These are phyloP conservation scores for Oreochromis aureus DNA, from an alignment of 2,113 vertebrate species.

Conservation along the genomic window DNA sequence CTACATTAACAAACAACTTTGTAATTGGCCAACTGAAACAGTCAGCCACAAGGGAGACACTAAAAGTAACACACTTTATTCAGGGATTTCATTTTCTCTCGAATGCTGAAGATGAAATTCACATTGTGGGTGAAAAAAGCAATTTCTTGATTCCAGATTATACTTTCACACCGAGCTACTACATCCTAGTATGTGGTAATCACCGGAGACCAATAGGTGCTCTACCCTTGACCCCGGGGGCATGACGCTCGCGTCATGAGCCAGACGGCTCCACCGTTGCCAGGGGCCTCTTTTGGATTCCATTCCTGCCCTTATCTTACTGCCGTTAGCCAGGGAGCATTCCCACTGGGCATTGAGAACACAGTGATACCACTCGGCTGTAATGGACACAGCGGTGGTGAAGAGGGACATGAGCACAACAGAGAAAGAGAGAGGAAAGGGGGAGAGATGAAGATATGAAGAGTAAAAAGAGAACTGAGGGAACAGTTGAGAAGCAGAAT, in stretches of 20 bases:
- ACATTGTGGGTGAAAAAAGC: neutral
- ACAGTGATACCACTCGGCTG: neutral
- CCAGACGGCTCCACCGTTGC: constrained; percentile 19
- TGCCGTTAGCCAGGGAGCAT: neutral
- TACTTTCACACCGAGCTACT: neutral
- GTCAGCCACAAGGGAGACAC: constrained; percentile 2
- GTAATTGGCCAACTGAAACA: constrained; percentile 39
- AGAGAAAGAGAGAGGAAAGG: neutral
- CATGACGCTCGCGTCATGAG: neutral
- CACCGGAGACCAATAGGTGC: neutral
- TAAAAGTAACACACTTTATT: constrained; percentile 6
- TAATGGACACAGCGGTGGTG: neutral
- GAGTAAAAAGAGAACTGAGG: neutral
- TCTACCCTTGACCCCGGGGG: constrained; percentile 16
- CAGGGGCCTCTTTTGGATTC: constrained; percentile 12
- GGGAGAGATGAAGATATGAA: neutral
- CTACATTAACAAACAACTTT: constrained; percentile 47
- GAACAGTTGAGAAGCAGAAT: neutral
- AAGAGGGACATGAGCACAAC: neutral
- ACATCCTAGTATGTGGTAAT: neutral
- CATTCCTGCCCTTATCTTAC: constrained; percentile 34
- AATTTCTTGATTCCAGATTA: neutral
- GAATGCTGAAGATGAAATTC: neutral
- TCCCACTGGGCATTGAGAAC: constrained; percentile 25
- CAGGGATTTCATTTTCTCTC: neutral